Evolutionary conservation across 2,888 invertebrate genomes (phyloP), one percentile per base, ranked within the genome.

Genomic region (Melinaea marsaeus): DNA sequence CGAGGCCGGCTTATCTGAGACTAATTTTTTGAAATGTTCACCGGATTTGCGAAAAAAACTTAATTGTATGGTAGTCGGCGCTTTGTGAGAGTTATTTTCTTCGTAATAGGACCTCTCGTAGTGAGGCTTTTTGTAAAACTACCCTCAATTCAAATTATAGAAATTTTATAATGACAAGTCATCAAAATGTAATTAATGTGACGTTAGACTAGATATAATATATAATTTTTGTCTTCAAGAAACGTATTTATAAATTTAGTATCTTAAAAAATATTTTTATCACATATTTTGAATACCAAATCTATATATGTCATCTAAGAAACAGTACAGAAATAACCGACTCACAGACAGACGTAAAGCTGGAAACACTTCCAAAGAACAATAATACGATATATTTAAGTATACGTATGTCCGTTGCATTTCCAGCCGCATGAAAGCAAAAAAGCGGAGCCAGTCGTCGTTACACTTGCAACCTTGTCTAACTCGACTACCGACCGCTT

Each of bases 351-450:
- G 70, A 22, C 65, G 60, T 66, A 62, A 69, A 66, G 71, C 70
- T 71, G 61, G 61, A 67, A 67, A 63, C 63, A 63, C 64, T 68
- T 68, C 68, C 75, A 75, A 76, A 77, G 80, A 81, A 82, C 80
- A 81, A 80, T 83, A 85, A 80, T 79, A 79, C 74, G 76, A 72
- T 70, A 72, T 71, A 73, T 69, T 70, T 60, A 67, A 66, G 61
- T 76, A 74, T 75, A 76, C 68, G 67, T 74, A 69, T 76, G 75
- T 78, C 79, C 80, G 84, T 80, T 82, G 83, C 83, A 83, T 85
- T 84, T 84, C 84, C 85, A 87, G 84, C 81, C 85, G 75, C 78
- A 78, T 85, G 82, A 84, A 85, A 85, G 71, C 75, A 76, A 79
- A 82, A 88, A 88, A 84, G 87, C 85, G 76, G 75, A 81, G 80